These are phyloP conservation scores for Nysson spinosus DNA, from an alignment of 2,888 invertebrate species.

Conservation along the genomic window DNA sequence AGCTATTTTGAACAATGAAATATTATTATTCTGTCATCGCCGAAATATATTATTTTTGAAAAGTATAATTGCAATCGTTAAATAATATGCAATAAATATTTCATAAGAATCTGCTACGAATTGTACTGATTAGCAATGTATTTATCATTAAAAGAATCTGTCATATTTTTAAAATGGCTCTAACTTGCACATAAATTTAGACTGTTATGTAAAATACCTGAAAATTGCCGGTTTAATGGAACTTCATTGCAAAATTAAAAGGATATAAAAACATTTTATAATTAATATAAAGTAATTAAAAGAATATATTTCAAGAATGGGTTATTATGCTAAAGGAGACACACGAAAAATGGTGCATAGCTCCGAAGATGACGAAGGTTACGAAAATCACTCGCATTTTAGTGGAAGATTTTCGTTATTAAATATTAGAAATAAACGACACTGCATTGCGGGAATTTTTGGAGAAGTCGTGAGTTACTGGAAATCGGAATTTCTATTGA, in stretches of 20 bases:
- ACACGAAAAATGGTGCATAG: conserved; percentile 55
- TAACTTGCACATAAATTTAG: conserved; percentile 9
- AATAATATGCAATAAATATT: background rate
- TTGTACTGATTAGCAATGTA: background rate
- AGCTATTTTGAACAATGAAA: no score
- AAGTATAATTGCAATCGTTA: no score
- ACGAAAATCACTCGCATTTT: conserved; percentile 40
- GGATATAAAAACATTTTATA: background rate
- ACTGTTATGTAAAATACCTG: background rate
- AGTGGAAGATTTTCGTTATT: conserved; percentile 43
- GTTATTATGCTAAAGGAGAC: conserved; percentile 61
- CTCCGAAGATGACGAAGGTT: conserved; percentile 67
- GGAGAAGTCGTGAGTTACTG: conserved; percentile 58
- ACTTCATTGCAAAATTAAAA: background rate
- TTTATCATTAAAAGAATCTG: conserved; percentile 8
- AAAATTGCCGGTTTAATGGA: conserved; percentile 13
- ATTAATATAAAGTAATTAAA: background rate
- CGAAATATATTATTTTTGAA: no score
- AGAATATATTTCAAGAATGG: conserved; percentile 48
- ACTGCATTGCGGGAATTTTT: conserved; percentile 35
- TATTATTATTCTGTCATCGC: no score
- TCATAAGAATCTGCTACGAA: conserved; percentile 19
- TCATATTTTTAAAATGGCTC: conserved; percentile 21
- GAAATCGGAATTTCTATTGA: background rate
- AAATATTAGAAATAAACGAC: conserved; percentile 44